Evolutionary conservation across 2,888 invertebrate species (phyloP), one percentile per base, ranked within the genome.

Genomic region (Ceratothoa steindachneri): DNA sequence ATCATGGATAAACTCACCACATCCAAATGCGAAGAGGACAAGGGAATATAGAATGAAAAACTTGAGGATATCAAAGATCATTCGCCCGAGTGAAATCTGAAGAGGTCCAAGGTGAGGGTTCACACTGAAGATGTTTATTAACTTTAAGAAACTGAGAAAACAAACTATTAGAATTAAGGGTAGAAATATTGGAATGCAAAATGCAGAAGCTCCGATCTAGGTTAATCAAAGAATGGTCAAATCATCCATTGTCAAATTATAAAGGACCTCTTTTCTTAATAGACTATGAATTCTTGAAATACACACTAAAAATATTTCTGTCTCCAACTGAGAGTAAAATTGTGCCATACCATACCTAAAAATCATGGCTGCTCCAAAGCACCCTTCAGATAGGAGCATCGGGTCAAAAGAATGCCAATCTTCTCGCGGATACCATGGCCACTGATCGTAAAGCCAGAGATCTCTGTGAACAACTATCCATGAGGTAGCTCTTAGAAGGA

Each of bases 281-380:
- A n/a, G n/a, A n/a, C n/a, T n/a, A n/a, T n/a, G n/a, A n/a, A n/a
- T n/a, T n/a, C n/a, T n/a, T n/a, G n/a, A n/a, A n/a, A n/a, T n/a
- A n/a, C n/a, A n/a, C n/a, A n/a, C n/a, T n/a, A n/a, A n/a, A n/a
- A n/a, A n/a, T n/a, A n/a, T n/a, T n/a, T n/a, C n/a, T n/a, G n/a
- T n/a, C n/a, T n/a, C n/a, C n/a, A n/a, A n/a, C n/a, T n/a, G n/a
- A n/a, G n/a, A n/a, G n/a, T n/a, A n/a, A n/a, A n/a, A n/a, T n/a
- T n/a, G n/a, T n/a, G n/a, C n/a, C n/a, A n/a, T n/a, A n/a, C n/a
- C 1, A 80, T 81, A 90, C 89, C 92, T 92, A 84, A 94, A 95
- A 77, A 97, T 90, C 86, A 97, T 97, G 70, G 96, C 97, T 0
- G 93, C 95, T 9, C 97, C 96, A 85, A 96, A 97, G 66, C 97